Conservation (phyloP, 2,113 vertebrate genomes). For the Aphelocoma coerulescens region DNA sequence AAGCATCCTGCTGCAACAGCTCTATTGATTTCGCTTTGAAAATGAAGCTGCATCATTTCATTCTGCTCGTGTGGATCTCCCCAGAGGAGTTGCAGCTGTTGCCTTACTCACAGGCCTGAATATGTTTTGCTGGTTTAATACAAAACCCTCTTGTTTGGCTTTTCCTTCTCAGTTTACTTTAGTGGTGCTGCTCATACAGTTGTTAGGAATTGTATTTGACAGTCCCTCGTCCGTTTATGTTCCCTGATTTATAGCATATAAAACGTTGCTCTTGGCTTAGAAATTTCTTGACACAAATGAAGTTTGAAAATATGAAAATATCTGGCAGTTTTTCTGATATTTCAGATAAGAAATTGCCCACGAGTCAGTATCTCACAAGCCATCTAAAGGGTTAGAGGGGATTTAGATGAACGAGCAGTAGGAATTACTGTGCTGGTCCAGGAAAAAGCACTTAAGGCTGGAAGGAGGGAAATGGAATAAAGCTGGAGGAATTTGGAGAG, state of each 20-base stretch:
- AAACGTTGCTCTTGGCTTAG: neutral
- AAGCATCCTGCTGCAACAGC: neutral
- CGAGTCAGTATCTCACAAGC: neutral
- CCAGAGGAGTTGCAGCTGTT: constrained; percentile 42
- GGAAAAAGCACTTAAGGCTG: neutral
- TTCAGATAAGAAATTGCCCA: neutral
- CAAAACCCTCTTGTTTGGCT: constrained; percentile 55
- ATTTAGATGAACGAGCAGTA: neutral
- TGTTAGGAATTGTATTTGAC: constrained; percentile 15
- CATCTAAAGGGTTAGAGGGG: neutral
- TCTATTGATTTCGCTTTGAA: neutral
- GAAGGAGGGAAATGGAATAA: neutral
- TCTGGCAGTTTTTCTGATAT: neutral
- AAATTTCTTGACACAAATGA: neutral
- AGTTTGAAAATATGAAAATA: neutral
- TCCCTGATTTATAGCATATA: neutral
- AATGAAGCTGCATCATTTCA: constrained; percentile 32
- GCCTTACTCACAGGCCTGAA: constrained; percentile 44
- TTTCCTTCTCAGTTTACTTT: constrained; percentile 44
- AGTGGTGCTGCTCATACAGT: neutral
- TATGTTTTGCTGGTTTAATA: constrained; percentile 42
- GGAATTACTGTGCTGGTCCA: neutral
- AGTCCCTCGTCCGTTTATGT: neutral
- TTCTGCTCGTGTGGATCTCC: neutral
- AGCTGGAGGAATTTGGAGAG: neutral